Evolutionary conservation across 37 sponge, comb jelly and placozoan genomes (phyloP), one percentile per base, ranked within the genome.

Genomic region (Eunapius fragilis): DNA sequence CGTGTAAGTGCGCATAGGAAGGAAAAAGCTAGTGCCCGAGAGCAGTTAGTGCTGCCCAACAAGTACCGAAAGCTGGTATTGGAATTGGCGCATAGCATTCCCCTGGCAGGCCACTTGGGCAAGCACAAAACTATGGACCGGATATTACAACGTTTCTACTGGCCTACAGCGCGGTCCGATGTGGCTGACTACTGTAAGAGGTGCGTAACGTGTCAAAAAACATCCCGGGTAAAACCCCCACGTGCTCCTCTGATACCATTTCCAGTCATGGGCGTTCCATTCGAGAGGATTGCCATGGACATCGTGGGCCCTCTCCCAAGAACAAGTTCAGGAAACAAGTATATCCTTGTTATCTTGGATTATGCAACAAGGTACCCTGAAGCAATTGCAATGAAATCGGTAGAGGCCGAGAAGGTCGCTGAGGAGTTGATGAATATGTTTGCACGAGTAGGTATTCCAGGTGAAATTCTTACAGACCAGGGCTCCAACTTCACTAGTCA

Each of bases 61-160:
- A 34, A 70, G 76, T 87, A 58, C 33, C 14, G 82, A 0, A 36
- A 69, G 13, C 7, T 28, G 19, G 84, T 83, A n/a, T 9, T 89
- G 69, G 31, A 83, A 36, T 31, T 89, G 34, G 89, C 84, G 13
- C 89, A 83, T 32, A 14, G 31, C 3, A 71, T 88, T 31, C 84
- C 89, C 3, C 31, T 89, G 10, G 91, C 86, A 0, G 91, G 91
- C 1, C 86, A 90, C 58, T 68, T 85, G 35, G 91, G 91, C 11
- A 45, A 75, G 31, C 58, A 74, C 32, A 90, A 82, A 75, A 90
- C 91, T 22, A 49, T 36, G 31, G 31, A 70, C 45, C 19, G 91
- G 69, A 25, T 90, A 22, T 36, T 77, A 31, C 76, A 72, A 72
- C 73, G 76, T 19, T 90, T 81, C 69, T 85, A 85, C 25, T 90